Evolutionary conservation across 2,888 invertebrate genomes (phyloP).

Genomic region (Molorchus minor): DNA sequence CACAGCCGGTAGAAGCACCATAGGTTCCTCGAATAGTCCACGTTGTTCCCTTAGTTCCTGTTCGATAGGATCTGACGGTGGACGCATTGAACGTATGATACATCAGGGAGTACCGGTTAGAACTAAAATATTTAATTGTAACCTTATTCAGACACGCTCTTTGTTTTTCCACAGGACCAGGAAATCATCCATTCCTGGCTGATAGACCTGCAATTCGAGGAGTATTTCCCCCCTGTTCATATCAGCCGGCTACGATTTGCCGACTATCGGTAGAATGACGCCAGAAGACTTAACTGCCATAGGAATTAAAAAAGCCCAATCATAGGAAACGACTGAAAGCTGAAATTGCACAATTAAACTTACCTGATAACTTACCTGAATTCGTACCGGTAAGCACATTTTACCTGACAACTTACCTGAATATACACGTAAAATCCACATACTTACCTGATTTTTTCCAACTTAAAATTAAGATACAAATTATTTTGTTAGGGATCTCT

Average conservation of each 20-base stretch:
- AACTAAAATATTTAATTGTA: slow-evolving; percentile 21
- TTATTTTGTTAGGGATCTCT: slow-evolving; percentile 76
- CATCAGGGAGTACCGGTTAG: slow-evolving; percentile 75
- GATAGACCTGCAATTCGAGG: slow-evolving; percentile 91
- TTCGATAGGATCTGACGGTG: slow-evolving; percentile 76
- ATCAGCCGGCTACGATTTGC: slow-evolving; percentile 96
- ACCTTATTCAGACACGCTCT: not conserved
- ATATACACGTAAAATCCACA: slow-evolving; percentile 3
- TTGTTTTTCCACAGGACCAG: slow-evolving; percentile 73
- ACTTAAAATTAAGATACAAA: too few species aligned
- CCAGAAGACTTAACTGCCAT: slow-evolving; percentile 92
- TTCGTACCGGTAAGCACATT: slow-evolving; percentile 89
- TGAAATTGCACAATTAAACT: slow-evolving; percentile 93
- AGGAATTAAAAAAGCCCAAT: slow-evolving; percentile 95
- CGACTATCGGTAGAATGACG: slow-evolving; percentile 98
- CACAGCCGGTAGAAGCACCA: slow-evolving; percentile 61
- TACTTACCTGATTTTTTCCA: too few species aligned
- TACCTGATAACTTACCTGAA: slow-evolving; percentile 94
- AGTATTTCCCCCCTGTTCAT: slow-evolving; percentile 93
- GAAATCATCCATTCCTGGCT: slow-evolving; percentile 96
- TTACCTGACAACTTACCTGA: too few species aligned
- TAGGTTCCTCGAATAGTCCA: slow-evolving; percentile 68
- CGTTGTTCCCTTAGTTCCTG: slow-evolving; percentile 81
- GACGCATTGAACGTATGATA: slow-evolving; percentile 77
- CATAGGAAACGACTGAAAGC: slow-evolving; percentile 96